These are phyloP conservation scores for Dicycla oo DNA, from an alignment of 2,888 invertebrate species.

Conservation along the genomic window DNA sequence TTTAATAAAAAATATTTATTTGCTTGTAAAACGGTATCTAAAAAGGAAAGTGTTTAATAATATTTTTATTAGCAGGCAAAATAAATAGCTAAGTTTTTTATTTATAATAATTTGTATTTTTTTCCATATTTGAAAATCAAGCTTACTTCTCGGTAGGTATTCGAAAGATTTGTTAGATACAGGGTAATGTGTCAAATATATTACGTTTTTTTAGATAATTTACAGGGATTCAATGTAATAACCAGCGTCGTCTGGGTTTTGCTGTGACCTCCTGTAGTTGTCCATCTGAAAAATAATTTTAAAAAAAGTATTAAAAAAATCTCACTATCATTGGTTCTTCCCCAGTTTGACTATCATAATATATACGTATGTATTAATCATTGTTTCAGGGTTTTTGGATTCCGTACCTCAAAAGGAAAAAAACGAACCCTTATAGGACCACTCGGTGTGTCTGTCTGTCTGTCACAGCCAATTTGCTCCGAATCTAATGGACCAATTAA, in stretches of 20 bases:
- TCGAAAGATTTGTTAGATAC: slow-evolving; percentile 52
- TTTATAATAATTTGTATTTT: not conserved
- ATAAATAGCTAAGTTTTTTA: not conserved
- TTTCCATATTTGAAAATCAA: slow-evolving; percentile 53
- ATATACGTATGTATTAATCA: no score
- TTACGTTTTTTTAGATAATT: slow-evolving; percentile 62
- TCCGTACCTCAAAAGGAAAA: no score
- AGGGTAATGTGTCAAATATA: slow-evolving; percentile 55
- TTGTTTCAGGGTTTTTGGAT: no score
- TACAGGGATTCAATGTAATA: slow-evolving; percentile 82
- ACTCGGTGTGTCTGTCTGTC: no score
- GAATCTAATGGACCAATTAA: no score
- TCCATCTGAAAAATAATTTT: slow-evolving; percentile 81
- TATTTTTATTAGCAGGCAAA: no score
- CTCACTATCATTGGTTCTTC: not conserved
- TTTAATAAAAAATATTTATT: no score
- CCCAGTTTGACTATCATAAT: no score
- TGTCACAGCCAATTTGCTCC: no score
- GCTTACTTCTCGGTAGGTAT: slow-evolving; percentile 50
- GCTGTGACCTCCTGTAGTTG: slow-evolving; percentile 84
- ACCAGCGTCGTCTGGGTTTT: slow-evolving; percentile 78
- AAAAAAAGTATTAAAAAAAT: not conserved
- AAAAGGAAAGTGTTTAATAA: no score
- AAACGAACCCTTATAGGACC: no score
- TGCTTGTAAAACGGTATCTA: no score